Percentiles rank a stretch among this genome's conserved stretches.
These are phyloP conservation scores for Dinoponera quadriceps DNA, from an alignment of 1,140 invertebrate species.

Conservation along the genomic window DNA sequence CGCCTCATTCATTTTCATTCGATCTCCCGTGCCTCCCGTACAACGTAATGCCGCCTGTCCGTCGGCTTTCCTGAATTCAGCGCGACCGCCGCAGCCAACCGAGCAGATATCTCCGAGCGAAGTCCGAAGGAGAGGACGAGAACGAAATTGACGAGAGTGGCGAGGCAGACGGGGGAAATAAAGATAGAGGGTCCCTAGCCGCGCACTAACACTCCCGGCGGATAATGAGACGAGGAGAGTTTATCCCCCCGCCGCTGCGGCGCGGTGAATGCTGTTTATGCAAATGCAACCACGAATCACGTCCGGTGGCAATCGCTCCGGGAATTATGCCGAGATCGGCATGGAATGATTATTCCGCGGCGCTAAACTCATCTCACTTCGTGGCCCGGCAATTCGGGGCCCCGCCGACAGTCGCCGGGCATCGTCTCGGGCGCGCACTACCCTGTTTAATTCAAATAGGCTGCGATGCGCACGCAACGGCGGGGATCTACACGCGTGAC, in stretches of 20 bases:
- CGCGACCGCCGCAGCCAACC: constrained; percentile 25
- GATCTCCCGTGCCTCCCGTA: neutral
- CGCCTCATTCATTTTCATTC: constrained; percentile 39
- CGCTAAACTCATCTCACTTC: constrained; percentile 69
- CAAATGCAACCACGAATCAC: constrained; percentile 71
- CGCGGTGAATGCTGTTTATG: constrained; percentile 71
- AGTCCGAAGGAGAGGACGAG: neutral
- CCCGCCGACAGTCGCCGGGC: constrained; percentile 32
- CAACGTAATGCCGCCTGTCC: constrained; percentile 14
- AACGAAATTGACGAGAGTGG: constrained; percentile 43
- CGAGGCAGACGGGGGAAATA: constrained; percentile 25
- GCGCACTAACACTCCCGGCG: constrained; percentile 55
- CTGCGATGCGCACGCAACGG: constrained; percentile 48
- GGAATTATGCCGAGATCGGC: constrained; percentile 72
- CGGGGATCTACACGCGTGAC: constrained; percentile 9
- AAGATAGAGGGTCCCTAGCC: constrained; percentile 45
- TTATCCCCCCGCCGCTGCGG: constrained; percentile 57
- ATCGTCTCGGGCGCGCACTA: constrained; percentile 28
- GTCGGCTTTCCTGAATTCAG: constrained; percentile 50
- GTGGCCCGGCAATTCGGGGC: constrained; percentile 62
- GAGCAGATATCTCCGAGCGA: constrained; percentile 44
- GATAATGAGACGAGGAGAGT: constrained; percentile 54
- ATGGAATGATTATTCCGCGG: constrained; percentile 72
- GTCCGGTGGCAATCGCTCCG: constrained; percentile 70
- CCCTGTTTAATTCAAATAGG: constrained; percentile 60